These are phyloP conservation scores for Epizoanthus stellaris DNA, from an alignment of 92 coral and sea anemone genomes.

Conservation along the genomic window DNA sequence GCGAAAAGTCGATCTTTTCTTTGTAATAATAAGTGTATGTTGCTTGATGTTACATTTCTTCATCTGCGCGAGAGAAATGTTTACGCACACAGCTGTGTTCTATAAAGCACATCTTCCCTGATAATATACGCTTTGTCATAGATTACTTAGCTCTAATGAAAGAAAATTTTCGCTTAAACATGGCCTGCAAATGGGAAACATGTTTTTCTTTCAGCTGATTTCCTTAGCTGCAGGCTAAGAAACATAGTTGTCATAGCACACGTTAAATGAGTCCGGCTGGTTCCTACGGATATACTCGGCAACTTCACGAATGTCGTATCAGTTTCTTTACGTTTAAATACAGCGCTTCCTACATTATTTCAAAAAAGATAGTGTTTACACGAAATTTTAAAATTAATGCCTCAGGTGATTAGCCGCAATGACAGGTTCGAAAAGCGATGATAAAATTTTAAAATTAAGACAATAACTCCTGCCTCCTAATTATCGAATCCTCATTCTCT, in stretches of 20 bases:
- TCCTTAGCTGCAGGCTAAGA: constrained; percentile 30
- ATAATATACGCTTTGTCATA: neutral
- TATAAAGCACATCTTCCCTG: neutral
- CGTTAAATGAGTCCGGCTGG: neutral
- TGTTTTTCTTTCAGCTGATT: constrained; percentile 22
- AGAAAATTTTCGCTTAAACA: constrained; percentile 3
- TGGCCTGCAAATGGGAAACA: neutral
- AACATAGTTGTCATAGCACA: neutral
- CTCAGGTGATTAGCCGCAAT: neutral
- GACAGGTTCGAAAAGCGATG: constrained; percentile 17
- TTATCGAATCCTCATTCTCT: constrained; percentile 12
- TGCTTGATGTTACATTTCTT: neutral
- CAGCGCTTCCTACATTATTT: neutral
- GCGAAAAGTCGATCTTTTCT: neutral
- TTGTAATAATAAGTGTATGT: neutral
- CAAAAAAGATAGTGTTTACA: neutral
- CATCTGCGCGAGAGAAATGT: constrained; percentile 8
- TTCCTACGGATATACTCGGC: neutral
- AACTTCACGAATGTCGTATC: neutral
- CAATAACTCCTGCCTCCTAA: constrained; percentile 10
- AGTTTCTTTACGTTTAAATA: neutral
- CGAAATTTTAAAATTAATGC: constrained; percentile 12
- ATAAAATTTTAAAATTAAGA: constrained; percentile 37
- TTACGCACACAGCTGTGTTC: neutral
- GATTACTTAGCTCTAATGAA: constrained; percentile 15